phyloP scores from a whole-genome alignment of 2,113 vertebrate genomes.

The Mystacornis crossleyi region DNA sequence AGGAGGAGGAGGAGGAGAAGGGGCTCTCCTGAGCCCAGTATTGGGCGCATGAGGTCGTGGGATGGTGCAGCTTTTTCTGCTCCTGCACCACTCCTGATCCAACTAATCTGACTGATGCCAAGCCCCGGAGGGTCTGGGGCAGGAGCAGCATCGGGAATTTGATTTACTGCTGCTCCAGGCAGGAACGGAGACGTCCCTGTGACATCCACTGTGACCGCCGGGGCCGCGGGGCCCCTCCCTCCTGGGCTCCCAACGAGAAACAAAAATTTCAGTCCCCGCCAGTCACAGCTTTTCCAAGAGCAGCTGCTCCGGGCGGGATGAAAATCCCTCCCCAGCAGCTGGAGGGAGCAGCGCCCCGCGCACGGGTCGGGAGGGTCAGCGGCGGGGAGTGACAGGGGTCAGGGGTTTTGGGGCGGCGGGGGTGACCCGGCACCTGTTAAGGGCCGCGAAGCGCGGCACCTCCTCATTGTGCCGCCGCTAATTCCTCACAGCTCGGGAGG shows the following conservation, averaged over 20 bases:
- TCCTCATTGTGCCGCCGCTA: not conserved
- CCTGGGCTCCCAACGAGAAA: fast-evolving
- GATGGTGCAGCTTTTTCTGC: not conserved
- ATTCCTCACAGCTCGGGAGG: not conserved
- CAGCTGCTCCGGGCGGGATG: not conserved
- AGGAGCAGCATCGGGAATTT: fast-evolving
- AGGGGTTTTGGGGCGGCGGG: fast-evolving
- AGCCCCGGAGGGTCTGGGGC: not conserved
- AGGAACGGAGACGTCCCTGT: fast-evolving
- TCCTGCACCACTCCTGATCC: not conserved
- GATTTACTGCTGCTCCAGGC: fast-evolving
- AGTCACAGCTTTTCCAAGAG: not conserved
- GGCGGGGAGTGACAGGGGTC: fast-evolving
- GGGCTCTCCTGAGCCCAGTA: fast-evolving
- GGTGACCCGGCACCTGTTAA: not conserved
- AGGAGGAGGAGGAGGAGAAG: fast-evolving
- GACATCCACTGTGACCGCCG: fast-evolving
- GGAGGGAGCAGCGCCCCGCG: not conserved
- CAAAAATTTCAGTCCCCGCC: fast-evolving
- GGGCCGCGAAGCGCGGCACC: not conserved
- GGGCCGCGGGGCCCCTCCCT: not conserved
- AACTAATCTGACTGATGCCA: fast-evolving
- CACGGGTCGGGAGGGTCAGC: not conserved
- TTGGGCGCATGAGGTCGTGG: fast-evolving
- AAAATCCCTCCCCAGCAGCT: not conserved